Conservation (phyloP, 2,113 vertebrate species). For the Athene cunicularia region DNA sequence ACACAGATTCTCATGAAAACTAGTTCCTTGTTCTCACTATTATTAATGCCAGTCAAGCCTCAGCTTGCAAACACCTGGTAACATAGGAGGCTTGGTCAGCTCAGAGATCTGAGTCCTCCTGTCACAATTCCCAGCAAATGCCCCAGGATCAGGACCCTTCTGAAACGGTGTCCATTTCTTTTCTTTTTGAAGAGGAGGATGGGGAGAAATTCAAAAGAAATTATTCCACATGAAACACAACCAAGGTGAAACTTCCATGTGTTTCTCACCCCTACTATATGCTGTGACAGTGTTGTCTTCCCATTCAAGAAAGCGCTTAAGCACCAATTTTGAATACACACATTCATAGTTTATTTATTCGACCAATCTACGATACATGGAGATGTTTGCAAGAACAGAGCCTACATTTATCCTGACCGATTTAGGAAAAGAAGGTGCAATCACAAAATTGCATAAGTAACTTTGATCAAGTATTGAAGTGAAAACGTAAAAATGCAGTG, state of each 20-base stretch:
- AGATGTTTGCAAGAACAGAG: not conserved
- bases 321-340: not conserved
- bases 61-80: not conserved
- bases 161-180: accelerated
- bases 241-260: not conserved
- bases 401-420: not conserved
- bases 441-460: not conserved
- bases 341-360: not conserved
- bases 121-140: not conserved
- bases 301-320: not conserved
- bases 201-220: not conserved
- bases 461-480: not conserved
- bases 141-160: not conserved
- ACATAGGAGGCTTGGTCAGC: not conserved
- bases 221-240: not conserved
- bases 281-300: not conserved
- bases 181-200: not conserved
- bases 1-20: not conserved
- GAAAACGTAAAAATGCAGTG: not conserved
- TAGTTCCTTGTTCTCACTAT: not conserved
- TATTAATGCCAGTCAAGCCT: not conserved
- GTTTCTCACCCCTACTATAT: not conserved
- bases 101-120: not conserved
- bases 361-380: not conserved
- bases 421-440: not conserved